Evolutionary conservation across 2,113 vertebrate genomes (phyloP).

Genomic region (Raphicerus campestris): DNA sequence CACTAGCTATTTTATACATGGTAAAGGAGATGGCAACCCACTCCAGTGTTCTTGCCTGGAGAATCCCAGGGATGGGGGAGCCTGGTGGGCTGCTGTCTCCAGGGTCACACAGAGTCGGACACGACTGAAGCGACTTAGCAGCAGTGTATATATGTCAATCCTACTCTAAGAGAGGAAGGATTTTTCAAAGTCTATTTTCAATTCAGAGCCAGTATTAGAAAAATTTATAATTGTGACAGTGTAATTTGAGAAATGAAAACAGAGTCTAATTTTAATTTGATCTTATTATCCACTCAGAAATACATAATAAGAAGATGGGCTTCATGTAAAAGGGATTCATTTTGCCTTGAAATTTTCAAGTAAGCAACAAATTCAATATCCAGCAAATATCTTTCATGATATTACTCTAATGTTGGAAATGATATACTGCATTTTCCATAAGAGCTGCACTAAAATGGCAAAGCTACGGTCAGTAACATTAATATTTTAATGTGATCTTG

Average conservation of each 20-base stretch:
- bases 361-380: neutral
- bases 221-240: neutral
- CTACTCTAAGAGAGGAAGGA: neutral
- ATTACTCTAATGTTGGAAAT: neutral
- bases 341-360: neutral
- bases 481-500: constrained; percentile 68
- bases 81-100: too few relatives aligned
- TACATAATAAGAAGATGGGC: neutral
- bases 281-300: neutral
- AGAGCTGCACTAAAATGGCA: constrained; percentile 39
- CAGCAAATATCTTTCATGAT: constrained; percentile 41
- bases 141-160: neutral
- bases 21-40: too few relatives aligned
- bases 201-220: neutral
- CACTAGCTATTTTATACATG: neutral
- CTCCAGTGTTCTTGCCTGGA: too few relatives aligned
- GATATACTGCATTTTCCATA: constrained; percentile 59
- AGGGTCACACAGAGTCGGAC: too few relatives aligned
- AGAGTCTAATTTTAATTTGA: neutral
- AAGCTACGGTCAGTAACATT: constrained; percentile 59
- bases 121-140: too few relatives aligned
- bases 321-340: neutral
- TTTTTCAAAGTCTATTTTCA: neutral
- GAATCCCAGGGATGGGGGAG: too few relatives aligned
- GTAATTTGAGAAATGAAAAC: constrained; percentile 16